phyloP scores from a whole-genome alignment of 2,113 vertebrate genomes.

The Thalassarche chlororhynchos region DNA sequence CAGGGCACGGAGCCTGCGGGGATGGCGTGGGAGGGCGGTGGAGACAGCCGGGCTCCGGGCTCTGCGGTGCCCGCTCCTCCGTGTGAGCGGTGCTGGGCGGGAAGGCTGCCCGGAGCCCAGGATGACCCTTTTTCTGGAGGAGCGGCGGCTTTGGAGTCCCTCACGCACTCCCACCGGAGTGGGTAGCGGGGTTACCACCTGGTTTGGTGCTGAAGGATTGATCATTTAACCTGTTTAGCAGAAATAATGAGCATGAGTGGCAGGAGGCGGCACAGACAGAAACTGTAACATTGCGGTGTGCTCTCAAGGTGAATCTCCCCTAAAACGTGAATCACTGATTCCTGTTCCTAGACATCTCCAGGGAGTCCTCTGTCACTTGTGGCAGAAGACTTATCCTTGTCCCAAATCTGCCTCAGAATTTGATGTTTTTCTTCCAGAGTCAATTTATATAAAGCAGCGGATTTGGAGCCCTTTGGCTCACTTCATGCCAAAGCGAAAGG shows the following conservation, averaged over 20 bases:
- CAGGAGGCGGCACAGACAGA: not conserved
- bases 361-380: not conserved
- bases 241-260: not conserved
- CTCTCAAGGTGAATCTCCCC: not conserved
- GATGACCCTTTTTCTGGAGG: not conserved
- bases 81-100: fast-evolving
- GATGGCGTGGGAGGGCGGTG: fast-evolving
- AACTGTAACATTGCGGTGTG: not conserved
- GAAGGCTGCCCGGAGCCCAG: not conserved
- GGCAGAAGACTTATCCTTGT: not conserved
- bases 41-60: not conserved
- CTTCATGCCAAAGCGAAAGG: not conserved
- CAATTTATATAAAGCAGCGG: not conserved
- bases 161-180: fast-evolving
- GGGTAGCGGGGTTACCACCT: fast-evolving
- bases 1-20: not conserved
- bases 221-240: not conserved
- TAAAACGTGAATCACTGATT: not conserved
- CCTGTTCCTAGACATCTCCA: not conserved
- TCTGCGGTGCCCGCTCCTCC: not conserved
- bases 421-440: not conserved
- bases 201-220: too few relatives aligned
- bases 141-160: not conserved
- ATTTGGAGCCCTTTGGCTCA: not conserved
- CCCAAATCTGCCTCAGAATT: not conserved